phyloP scores from a whole-genome alignment of 2,888 invertebrate species.

The Harpalus rufipes region DNA sequence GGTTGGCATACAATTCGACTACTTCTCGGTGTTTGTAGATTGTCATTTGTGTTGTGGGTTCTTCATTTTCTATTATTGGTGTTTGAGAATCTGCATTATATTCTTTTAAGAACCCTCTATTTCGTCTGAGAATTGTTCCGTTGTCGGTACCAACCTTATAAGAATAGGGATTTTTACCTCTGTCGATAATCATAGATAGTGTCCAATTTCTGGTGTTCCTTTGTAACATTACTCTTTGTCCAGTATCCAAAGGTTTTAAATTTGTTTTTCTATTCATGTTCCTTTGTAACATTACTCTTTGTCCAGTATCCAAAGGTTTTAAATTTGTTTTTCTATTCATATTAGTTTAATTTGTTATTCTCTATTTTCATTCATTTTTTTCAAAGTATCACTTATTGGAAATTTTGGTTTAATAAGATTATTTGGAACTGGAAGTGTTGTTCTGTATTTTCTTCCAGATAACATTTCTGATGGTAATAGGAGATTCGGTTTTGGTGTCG shows the following conservation, averaged over 20 bases:
- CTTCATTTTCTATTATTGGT: no score
- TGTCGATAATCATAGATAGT: background rate
- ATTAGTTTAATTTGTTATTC: background rate
- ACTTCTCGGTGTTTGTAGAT: no score
- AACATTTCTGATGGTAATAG: background rate
- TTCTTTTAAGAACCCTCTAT: background rate
- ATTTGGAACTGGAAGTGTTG: background rate
- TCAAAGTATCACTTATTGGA: background rate
- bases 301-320: background rate
- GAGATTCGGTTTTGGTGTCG: background rate
- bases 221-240: background rate
- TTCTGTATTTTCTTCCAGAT: background rate
- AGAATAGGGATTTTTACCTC: background rate
- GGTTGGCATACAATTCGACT: no score
- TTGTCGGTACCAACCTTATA: background rate
- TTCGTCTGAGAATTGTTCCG: background rate
- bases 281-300: no score
- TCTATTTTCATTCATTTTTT: background rate
- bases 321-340: background rate
- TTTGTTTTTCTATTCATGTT: background rate
- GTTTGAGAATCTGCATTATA: background rate
- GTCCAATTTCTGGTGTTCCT: background rate
- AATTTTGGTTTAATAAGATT: background rate
- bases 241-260: background rate
- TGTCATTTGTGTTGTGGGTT: no score